A percentile compares a stretch with the other conserved stretches of the same genome.
Evolutionary conservation across 2,888 invertebrate species (phyloP).

Genomic region (Dorcus parallelipipedus): DNA sequence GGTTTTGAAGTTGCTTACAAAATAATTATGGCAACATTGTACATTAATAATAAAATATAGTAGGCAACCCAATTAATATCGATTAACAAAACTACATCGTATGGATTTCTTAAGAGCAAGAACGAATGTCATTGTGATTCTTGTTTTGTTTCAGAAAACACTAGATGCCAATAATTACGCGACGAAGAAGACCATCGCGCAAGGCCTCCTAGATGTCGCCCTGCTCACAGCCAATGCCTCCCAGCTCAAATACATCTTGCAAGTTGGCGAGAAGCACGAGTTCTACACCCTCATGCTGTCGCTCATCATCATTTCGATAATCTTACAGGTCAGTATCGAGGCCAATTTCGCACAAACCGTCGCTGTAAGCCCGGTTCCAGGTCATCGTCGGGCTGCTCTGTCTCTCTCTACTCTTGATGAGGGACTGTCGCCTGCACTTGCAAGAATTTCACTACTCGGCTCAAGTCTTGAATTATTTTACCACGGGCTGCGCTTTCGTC

Average conservation of each 20-base stretch:
- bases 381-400: constrained; percentile 72
- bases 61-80: too few relatives aligned
- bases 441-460: constrained; percentile 68
- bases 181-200: constrained; percentile 88
- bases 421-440: constrained; percentile 73
- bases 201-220: constrained; percentile 87
- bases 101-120: too few relatives aligned
- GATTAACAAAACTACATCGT: too few relatives aligned
- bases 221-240: constrained; percentile 84
- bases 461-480: constrained; percentile 65
- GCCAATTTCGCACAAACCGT: not conserved
- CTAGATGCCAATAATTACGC: constrained; percentile 86
- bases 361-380: constrained; percentile 45
- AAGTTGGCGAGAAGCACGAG: constrained; percentile 80
- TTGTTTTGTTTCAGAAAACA: constrained; percentile 58
- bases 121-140: too few relatives aligned
- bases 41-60: too few relatives aligned
- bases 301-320: constrained; percentile 77
- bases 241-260: constrained; percentile 81
- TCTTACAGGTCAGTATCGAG: constrained; percentile 68
- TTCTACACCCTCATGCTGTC: constrained; percentile 79
- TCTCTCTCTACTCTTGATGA: constrained; percentile 68
- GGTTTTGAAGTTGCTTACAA: too few relatives aligned
- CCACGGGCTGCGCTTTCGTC: constrained; percentile 67
- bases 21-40: too few relatives aligned